A percentile compares a stretch with the other conserved stretches of the same genome.
These are phyloP conservation scores for Sorex fumeus DNA, from an alignment of 2,113 vertebrate species.

Conservation along the genomic window DNA sequence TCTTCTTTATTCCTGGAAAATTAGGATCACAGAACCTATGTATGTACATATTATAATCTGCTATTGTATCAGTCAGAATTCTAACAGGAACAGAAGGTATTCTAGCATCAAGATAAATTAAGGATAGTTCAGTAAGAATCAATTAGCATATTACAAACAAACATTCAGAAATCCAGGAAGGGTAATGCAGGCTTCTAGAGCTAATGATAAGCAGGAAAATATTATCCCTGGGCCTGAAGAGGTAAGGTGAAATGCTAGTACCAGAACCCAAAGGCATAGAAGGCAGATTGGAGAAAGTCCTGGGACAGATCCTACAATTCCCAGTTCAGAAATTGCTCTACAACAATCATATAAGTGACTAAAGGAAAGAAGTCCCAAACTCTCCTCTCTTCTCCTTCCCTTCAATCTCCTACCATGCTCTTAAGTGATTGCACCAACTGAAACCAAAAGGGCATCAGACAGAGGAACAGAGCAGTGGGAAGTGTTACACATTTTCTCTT, in stretches of 20 bases:
- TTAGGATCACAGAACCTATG: not conserved
- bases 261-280: not conserved
- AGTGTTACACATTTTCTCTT: not conserved
- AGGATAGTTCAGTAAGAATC: not conserved
- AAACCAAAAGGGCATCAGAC: not conserved
- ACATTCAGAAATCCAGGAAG: not conserved
- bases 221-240: not conserved
- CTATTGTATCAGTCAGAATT: not conserved
- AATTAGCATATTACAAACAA: not conserved
- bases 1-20: constrained; percentile 27
- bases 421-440: not conserved
- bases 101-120: constrained; percentile 60
- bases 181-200: no score
- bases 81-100: not conserved
- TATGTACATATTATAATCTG: not conserved
- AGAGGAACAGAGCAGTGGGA: no score
- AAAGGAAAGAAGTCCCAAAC: not conserved
- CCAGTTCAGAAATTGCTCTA: not conserved
- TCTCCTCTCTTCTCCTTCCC: not conserved
- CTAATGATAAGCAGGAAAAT: not conserved
- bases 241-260: not conserved
- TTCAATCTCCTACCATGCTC: not conserved
- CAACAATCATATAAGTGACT: not conserved
- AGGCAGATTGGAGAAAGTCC: not conserved
- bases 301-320: not conserved